Evolutionary conservation across 2,113 vertebrate species (phyloP).

Genomic region (Elephas maximus): DNA sequence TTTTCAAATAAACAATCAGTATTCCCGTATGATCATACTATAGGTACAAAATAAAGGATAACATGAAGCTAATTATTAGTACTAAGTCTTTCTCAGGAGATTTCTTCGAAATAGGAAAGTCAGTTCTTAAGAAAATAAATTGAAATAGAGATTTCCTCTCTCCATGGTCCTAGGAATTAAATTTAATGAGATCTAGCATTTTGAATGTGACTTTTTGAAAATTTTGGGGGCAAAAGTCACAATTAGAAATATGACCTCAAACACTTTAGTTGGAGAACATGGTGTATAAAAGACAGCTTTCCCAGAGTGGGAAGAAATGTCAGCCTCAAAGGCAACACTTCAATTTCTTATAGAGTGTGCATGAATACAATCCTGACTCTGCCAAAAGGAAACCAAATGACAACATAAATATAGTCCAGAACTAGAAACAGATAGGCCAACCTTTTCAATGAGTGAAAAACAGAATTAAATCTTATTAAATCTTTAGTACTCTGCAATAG

Average conservation of each 20-base stretch:
- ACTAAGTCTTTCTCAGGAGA: constrained; percentile 45
- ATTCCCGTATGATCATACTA: background rate
- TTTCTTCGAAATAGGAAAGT: constrained; percentile 53
- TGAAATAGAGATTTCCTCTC: constrained; percentile 33
- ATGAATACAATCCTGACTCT: background rate
- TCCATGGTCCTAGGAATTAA: constrained; percentile 61
- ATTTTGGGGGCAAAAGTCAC: constrained; percentile 41
- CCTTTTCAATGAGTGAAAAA: constrained; percentile 38
- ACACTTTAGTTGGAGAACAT: background rate
- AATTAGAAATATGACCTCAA: constrained; percentile 54
- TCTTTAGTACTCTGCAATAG: background rate
- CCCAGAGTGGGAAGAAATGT: constrained; percentile 3
- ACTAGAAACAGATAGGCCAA: background rate
- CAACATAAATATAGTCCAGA: background rate
- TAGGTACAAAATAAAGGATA: constrained; percentile 1
- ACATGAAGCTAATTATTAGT: constrained; percentile 51
- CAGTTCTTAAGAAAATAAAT: constrained; percentile 52
- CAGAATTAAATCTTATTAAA: constrained; percentile 50
- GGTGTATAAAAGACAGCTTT: background rate
- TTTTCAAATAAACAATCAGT: constrained; percentile 61
- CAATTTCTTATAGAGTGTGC: background rate
- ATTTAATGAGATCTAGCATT: constrained; percentile 52
- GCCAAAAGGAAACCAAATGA: background rate
- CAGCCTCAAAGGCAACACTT: constrained; percentile 21
- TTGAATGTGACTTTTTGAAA: constrained; percentile 6